These are phyloP conservation scores for Platyrinchus mystaceus DNA, from an alignment of 2,797 vertebrate genomes.

Conservation along the genomic window DNA sequence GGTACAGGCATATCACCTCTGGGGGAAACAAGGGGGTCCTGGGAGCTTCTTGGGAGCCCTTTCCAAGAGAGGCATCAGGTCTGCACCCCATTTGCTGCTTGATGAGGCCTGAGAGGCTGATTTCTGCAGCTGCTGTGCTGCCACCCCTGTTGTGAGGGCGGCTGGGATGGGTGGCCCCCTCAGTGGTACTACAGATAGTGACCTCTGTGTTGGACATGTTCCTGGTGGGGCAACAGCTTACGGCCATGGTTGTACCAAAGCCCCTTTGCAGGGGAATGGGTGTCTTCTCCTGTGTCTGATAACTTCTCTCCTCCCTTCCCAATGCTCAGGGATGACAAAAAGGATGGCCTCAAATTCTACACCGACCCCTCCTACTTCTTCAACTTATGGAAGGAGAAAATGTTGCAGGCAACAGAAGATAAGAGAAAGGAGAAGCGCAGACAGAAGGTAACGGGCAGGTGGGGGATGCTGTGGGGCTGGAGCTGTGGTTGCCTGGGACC, in stretches of 20 bases:
- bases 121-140: not conserved
- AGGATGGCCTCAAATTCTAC: constrained; percentile 91
- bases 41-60: not conserved
- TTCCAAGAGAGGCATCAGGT: too few species aligned
- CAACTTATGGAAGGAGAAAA: constrained; percentile 93
- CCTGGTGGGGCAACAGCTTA: not conserved
- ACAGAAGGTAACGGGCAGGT: constrained; percentile 80
- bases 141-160: accelerated
- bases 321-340: constrained; percentile 85
- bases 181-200: not conserved
- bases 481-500: accelerated
- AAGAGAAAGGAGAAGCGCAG: constrained; percentile 91
- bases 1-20: constrained; percentile 47
- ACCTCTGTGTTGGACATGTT: accelerated
- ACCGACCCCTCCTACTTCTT: constrained; percentile 94
- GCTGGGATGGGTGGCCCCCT: accelerated
- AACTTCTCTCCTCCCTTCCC: not conserved
- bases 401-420: constrained; percentile 92
- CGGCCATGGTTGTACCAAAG: accelerated
- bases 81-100: not conserved
- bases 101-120: not conserved
- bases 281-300: not conserved
- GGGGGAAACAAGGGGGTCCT: accelerated
- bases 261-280: accelerated
- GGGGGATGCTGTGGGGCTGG: accelerated